Percentiles rank a stretch among this genome's conserved stretches.
Evolutionary conservation across 2,797 vertebrate species (phyloP).

Genomic region (Danio jaintianensis): DNA sequence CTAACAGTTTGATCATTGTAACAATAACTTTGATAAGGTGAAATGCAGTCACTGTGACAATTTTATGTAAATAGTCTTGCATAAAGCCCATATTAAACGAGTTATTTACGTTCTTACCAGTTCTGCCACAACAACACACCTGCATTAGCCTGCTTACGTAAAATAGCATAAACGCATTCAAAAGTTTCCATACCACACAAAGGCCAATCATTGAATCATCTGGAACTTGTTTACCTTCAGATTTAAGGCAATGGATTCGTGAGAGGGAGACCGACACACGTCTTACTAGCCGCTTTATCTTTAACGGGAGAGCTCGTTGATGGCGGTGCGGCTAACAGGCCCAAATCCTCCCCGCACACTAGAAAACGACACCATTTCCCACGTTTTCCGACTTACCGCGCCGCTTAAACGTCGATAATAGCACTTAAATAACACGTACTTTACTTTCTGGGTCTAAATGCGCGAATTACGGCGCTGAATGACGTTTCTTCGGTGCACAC

Average conservation of each 20-base stretch:
- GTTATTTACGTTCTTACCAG: background rate
- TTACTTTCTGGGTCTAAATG: background rate
- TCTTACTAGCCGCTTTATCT: constrained; percentile 35
- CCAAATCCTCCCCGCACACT: constrained; percentile 54
- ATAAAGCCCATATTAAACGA: background rate
- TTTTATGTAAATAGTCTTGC: background rate
- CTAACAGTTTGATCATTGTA: background rate
- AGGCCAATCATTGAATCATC: constrained; percentile 50
- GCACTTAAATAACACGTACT: background rate
- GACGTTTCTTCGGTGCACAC: constrained; percentile 54
- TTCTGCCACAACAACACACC: background rate
- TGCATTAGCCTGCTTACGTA: constrained; percentile 44
- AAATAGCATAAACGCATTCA: constrained; percentile 39
- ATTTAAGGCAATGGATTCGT: constrained; percentile 49
- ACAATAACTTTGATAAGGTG: background rate
- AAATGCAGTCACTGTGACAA: background rate
- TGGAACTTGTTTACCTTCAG: constrained; percentile 57
- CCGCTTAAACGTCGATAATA: background rate
- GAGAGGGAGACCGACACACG: constrained; percentile 47
- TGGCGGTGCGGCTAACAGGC: constrained; percentile 60
- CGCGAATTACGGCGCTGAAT: background rate
- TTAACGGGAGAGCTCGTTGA: constrained; percentile 44
- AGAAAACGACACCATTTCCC: constrained; percentile 35
- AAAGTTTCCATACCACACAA: constrained; percentile 51
- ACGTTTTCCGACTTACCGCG: constrained; percentile 26